These are phyloP conservation scores for Tetraneura akinire DNA, from an alignment of 1,140 invertebrate species.

Conservation along the genomic window DNA sequence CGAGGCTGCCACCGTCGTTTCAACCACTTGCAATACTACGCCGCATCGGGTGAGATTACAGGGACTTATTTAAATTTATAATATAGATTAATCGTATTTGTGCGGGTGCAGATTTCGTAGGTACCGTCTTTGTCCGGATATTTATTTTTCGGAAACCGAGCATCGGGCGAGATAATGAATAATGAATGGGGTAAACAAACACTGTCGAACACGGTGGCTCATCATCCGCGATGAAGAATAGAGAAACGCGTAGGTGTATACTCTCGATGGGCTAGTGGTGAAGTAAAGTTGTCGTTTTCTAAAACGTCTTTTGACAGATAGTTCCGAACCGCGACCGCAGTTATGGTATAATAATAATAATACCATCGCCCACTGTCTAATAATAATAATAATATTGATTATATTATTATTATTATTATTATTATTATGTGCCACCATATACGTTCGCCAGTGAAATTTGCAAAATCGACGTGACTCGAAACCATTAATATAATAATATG, in stretches of 20 bases:
- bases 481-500: background rate
- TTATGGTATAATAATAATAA: background rate
- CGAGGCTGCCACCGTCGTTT: background rate
- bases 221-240: too few species aligned
- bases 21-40: background rate
- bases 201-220: background rate
- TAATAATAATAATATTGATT: background rate
- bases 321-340: background rate
- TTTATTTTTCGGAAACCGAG: background rate
- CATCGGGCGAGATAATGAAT: background rate
- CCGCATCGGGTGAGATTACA: background rate
- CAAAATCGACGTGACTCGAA: constrained; percentile 26
- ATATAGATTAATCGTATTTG: background rate
- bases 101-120: background rate
- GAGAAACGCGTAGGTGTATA: too few species aligned
- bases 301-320: constrained; percentile 1
- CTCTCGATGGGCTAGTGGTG: background rate
- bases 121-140: background rate
- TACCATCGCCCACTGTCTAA: background rate
- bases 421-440: background rate
- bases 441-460: background rate
- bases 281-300: background rate
- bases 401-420: constrained; percentile 10
- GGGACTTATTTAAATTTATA: background rate
- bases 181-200: constrained; percentile 13